Evolutionary conservation across 1,140 invertebrate genomes (phyloP).

Genomic region (Meteorus sp.): DNA sequence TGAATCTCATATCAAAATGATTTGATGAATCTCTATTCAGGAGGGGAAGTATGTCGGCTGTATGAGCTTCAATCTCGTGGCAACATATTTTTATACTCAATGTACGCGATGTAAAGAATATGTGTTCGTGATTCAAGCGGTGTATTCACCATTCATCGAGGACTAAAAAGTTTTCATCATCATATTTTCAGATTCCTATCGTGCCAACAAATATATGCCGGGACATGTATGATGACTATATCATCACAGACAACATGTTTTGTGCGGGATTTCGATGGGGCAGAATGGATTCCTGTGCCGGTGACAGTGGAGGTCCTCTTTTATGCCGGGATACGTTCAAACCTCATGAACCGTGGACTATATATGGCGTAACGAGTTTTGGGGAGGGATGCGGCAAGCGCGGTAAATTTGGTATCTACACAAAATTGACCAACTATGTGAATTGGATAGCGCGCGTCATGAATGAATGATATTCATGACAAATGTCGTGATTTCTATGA

Average conservation of each 20-base stretch:
- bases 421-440: conserved; percentile 82
- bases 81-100: too few species aligned
- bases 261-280: conserved; percentile 80
- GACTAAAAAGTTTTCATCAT: too few species aligned
- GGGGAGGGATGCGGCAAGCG: conserved; percentile 90
- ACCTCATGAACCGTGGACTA: conserved; percentile 67
- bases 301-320: conserved; percentile 86
- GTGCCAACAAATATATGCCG: conserved; percentile 77
- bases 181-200: conserved; percentile 72
- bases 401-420: conserved; percentile 92
- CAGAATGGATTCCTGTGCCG: conserved; percentile 82
- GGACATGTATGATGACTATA: conserved; percentile 76
- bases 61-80: too few species aligned
- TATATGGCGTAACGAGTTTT: conserved; percentile 92
- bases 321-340: conserved; percentile 66
- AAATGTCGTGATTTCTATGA: too few species aligned
- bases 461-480: too few species aligned
- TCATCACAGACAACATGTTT: conserved; percentile 87
- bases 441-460: conserved; percentile 79
- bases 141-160: too few species aligned
- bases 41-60: too few species aligned
- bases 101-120: neutral
- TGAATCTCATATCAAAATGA: too few species aligned
- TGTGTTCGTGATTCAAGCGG: too few species aligned
- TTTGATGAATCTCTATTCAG: too few species aligned